These are phyloP conservation scores for Alcedo atthis DNA, from an alignment of 2,797 vertebrate species.

Conservation along the genomic window DNA sequence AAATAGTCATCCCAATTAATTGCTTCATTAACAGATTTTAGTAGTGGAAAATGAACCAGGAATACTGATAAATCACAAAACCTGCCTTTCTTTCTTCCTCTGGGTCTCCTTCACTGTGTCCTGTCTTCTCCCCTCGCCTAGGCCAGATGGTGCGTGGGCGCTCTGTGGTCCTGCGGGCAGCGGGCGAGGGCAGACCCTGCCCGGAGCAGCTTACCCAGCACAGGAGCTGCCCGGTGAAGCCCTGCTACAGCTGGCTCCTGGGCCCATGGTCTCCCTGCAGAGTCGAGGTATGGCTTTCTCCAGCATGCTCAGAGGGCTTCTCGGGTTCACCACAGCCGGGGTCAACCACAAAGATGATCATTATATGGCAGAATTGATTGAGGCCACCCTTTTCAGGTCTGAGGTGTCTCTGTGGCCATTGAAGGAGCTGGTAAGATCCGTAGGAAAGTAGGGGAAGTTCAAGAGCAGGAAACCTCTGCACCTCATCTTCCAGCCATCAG, in stretches of 20 bases:
- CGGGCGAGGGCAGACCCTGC: slow-evolving; percentile 90
- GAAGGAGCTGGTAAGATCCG: not conserved
- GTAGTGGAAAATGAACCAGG: not conserved
- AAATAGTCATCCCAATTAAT: not conserved
- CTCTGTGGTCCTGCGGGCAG: slow-evolving; percentile 85
- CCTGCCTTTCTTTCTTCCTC: not conserved
- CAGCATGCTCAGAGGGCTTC: not conserved
- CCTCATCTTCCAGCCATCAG: slow-evolving; percentile 6
- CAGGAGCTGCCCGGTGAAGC: slow-evolving; percentile 87
- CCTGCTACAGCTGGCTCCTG: slow-evolving; percentile 92
- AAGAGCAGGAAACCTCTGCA: not conserved
- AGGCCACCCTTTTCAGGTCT: not conserved
- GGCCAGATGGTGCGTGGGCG: slow-evolving; percentile 86
- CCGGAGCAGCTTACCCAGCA: slow-evolving; percentile 87
- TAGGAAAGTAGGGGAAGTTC: not conserved
- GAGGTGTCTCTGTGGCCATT: not conserved
- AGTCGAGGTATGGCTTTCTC: slow-evolving; percentile 83
- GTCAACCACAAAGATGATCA: accelerated
- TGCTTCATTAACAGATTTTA: not conserved
- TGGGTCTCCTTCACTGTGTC: not conserved
- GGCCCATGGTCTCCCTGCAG: slow-evolving; percentile 89
- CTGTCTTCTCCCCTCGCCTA: slow-evolving; percentile 63
- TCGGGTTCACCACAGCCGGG: accelerated
- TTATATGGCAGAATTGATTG: not conserved
- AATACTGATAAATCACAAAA: not conserved